phyloP scores from a whole-genome alignment of 1,140 invertebrate genomes.

The Ceratitis capitata region DNA sequence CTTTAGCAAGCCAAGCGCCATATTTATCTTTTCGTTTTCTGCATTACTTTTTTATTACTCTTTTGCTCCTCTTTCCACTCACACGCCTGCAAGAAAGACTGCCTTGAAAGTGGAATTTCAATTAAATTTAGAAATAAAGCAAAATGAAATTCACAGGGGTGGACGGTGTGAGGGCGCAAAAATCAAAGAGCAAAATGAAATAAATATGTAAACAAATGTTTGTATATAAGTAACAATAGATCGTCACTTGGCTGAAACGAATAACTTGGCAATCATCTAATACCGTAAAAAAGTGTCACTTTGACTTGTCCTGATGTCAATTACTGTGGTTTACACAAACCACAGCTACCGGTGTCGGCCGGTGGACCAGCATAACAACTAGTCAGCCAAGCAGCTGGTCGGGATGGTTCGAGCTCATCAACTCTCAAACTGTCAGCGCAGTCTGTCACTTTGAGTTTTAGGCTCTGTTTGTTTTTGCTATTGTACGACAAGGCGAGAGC shows the following conservation, averaged over 20 bases:
- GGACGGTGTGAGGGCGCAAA: not conserved
- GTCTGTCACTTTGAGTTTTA: not conserved
- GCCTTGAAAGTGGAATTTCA: not conserved
- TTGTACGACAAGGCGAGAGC: not conserved
- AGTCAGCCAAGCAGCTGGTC: not conserved
- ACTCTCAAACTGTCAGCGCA: not conserved
- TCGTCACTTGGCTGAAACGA: not conserved
- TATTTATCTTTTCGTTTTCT: not conserved
- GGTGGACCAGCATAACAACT: not conserved
- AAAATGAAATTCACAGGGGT: not conserved
- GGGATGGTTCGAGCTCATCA: too few relatives aligned
- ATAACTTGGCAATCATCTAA: not conserved
- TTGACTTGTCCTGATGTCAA: constrained; percentile 13
- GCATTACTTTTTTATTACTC: too few relatives aligned
- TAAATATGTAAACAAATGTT: not conserved
- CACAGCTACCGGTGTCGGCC: not conserved
- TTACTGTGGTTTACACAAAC: constrained; percentile 1
- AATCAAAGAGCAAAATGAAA: not conserved
- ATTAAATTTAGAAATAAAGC: not conserved
- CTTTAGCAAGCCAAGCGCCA: too few relatives aligned
- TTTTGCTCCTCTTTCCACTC: not conserved
- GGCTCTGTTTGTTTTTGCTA: not conserved
- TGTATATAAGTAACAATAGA: not conserved
- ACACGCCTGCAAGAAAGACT: not conserved
- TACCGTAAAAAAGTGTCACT: constrained; percentile 1